These are phyloP conservation scores for Channa maculata DNA, from an alignment of 2,113 vertebrate genomes.

Conservation along the genomic window DNA sequence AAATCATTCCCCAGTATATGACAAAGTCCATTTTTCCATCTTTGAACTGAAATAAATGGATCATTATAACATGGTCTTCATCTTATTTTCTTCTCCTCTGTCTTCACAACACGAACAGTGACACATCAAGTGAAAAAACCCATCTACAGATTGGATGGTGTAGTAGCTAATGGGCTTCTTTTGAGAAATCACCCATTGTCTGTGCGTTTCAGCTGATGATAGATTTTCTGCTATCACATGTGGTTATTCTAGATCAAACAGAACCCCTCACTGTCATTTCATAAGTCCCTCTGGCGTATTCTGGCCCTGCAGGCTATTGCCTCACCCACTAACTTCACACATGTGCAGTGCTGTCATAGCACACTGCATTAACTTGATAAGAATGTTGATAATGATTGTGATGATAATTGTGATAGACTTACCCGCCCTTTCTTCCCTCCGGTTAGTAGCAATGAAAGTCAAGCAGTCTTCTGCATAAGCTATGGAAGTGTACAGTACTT, in stretches of 20 bases:
- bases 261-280: conserved; percentile 21
- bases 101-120: too few species aligned
- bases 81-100: neutral
- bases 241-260: conserved; percentile 53
- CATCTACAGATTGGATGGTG: neutral
- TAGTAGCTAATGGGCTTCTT: conserved; percentile 31
- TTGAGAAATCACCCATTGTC: conserved; percentile 45
- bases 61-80: neutral
- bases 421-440: conserved; percentile 41
- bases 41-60: neutral
- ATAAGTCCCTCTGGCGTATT: conserved; percentile 29
- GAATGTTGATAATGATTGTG: conserved; percentile 40
- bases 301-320: conserved; percentile 6
- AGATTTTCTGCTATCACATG: conserved; percentile 51
- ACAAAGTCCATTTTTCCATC: neutral
- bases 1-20: neutral
- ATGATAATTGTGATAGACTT: conserved; percentile 51
- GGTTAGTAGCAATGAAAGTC: conserved; percentile 60
- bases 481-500: conserved; percentile 44
- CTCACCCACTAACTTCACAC: conserved; percentile 15
- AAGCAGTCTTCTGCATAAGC: conserved; percentile 47
- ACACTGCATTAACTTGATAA: conserved; percentile 35
- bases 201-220: conserved; percentile 58
- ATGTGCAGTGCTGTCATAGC: conserved; percentile 36
- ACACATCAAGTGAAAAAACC: neutral